A percentile compares a stretch with the other conserved stretches of the same genome.
Evolutionary conservation across 2,113 vertebrate genomes (phyloP).

Genomic region (Ifrita kowaldi): DNA sequence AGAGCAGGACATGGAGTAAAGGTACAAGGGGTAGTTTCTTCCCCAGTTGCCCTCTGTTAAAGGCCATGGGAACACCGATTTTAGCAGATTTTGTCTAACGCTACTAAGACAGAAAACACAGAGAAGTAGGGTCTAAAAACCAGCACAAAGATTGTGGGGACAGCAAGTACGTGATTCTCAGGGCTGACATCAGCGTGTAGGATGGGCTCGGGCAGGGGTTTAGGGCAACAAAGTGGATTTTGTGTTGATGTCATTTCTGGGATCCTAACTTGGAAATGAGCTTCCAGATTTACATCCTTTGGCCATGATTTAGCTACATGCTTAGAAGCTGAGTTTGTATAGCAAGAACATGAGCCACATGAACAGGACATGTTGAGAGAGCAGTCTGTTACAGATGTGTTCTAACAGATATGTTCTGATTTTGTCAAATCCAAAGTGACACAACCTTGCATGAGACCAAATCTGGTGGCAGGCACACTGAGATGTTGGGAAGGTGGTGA

Average conservation of each 20-base stretch:
- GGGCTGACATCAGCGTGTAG: not conserved
- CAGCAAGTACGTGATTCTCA: not conserved
- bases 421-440: not conserved
- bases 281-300: not conserved
- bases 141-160: not conserved
- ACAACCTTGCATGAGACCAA: not conserved
- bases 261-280: not conserved
- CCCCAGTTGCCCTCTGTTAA: not conserved
- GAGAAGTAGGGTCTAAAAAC: not conserved
- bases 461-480: not conserved
- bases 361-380: not conserved
- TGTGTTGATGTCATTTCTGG: not conserved
- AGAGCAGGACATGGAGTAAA: not conserved
- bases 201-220: rapidly evolving
- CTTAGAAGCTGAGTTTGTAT: not conserved
- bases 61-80: not conserved
- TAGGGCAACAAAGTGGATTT: not conserved
- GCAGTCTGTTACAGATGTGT: not conserved
- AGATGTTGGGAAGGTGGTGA: not conserved
- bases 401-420: not conserved
- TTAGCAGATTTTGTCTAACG: not conserved
- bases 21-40: not conserved
- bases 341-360: not conserved
- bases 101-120: not conserved
- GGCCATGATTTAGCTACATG: not conserved